A percentile compares a stretch with the other conserved stretches of the same genome.
phyloP scores from a whole-genome alignment of 1,140 invertebrate genomes.

The Dolichoris vasculosae region DNA sequence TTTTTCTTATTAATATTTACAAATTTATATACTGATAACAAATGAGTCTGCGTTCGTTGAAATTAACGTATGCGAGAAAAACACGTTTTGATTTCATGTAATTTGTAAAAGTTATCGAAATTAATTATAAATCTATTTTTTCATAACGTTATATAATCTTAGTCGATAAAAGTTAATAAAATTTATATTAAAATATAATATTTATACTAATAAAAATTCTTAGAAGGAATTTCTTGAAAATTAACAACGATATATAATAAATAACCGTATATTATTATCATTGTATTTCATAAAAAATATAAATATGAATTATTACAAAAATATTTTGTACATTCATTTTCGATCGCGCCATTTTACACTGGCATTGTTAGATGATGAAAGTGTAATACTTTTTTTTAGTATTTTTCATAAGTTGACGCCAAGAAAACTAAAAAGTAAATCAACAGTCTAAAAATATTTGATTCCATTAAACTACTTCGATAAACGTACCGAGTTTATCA shows the following conservation, averaged over 20 bases:
- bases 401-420: background rate
- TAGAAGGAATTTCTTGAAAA: too few relatives aligned
- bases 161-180: background rate
- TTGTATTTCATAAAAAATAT: background rate
- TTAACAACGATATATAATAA: too few relatives aligned
- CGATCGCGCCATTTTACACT: background rate
- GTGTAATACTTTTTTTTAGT: background rate
- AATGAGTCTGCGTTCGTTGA: background rate
- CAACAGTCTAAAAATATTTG: background rate
- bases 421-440: background rate
- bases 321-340: background rate
- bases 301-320: background rate
- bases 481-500: constrained; percentile 39
- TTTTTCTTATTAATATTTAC: constrained; percentile 13
- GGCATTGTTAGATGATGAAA: background rate
- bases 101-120: background rate
- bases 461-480: background rate
- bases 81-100: background rate
- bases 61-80: background rate
- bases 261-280: background rate
- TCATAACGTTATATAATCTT: background rate
- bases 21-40: background rate
- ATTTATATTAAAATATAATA: too few relatives aligned
- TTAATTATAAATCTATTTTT: background rate
- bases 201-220: background rate